Evolutionary conservation across 2,888 invertebrate genomes (phyloP), one percentile per base, ranked within the genome.

Genomic region (Sycophila texana): DNA sequence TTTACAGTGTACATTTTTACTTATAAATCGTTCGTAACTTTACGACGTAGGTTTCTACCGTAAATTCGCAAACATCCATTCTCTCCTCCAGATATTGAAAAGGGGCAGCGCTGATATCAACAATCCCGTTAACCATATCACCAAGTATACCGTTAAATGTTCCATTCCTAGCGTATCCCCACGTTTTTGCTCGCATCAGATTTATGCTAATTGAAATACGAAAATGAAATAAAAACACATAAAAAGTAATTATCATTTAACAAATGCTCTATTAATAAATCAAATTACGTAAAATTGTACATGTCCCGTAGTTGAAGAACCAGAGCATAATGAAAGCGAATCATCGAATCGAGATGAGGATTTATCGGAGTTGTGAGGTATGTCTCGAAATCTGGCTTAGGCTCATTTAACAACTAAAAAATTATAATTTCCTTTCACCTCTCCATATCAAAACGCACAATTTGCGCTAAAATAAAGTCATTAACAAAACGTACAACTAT

Each of bases 91-190:
- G 92, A 86, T 93, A 93, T 89, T 94, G 93, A 68, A 94, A 89
- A 0, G 94, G 93, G 16, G 94, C 92, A 18, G 93, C 93, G 1
- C 94, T 94, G 79, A 95, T 92, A 85, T 95, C 95, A 0, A 93
- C 92, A 81, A 84, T 70, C 7, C 87, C 87, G 39, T 85, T 85
- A 4, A 85, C 66, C 86, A 88, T 87, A n/a, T 87, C 87, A 3
- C 86, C 86, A 5, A 88, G 68, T 39, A 87, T 84, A 2, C 88
- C 88, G 63, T 81, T 85, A 63, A 84, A 87, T 13, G 86, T 84
- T 60, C 87, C 87, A 61, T 88, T 87, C 14, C 20, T 82, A 39
- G 18, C 82, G 63, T 88, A 88, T 16, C 88, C 88, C 87, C 88
- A 87, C 2, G 87, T 85, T 26, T 81, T 81, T 5, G 84, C 82